These are phyloP conservation scores for Plemyria rubiginata DNA, from an alignment of 2,888 invertebrate species.

Conservation along the genomic window DNA sequence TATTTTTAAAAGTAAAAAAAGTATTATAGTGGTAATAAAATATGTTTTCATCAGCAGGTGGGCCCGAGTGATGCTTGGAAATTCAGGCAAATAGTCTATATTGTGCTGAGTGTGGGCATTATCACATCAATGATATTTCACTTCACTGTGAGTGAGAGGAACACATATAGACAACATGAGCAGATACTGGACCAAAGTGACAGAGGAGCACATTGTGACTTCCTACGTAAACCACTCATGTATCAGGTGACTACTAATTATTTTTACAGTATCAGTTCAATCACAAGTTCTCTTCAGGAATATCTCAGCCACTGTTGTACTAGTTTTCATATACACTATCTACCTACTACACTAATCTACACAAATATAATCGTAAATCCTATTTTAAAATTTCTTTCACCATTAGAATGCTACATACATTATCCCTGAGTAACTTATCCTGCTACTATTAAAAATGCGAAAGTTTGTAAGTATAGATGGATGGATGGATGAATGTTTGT, in stretches of 20 bases:
- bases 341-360: too few species aligned
- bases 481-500: too few species aligned
- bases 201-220: slow-evolving; percentile 61
- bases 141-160: slow-evolving; percentile 86
- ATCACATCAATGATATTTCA: slow-evolving; percentile 90
- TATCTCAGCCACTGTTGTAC: too few species aligned
- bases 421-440: too few species aligned
- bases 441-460: too few species aligned
- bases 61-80: slow-evolving; percentile 87
- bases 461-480: too few species aligned
- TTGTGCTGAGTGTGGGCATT: slow-evolving; percentile 87
- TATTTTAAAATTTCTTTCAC: too few species aligned
- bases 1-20: too few species aligned
- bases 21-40: neutral
- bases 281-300: too few species aligned
- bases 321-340: too few species aligned
- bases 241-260: slow-evolving; percentile 64
- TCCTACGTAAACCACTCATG: slow-evolving; percentile 64
- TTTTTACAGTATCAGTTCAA: neutral
- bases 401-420: too few species aligned
- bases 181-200: slow-evolving; percentile 51
- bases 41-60: slow-evolving; percentile 75
- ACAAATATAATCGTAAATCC: too few species aligned
- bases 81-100: slow-evolving; percentile 88
- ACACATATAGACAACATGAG: slow-evolving; percentile 52